Evolutionary conservation across 2,113 vertebrate genomes (phyloP), one percentile per base, ranked within the genome.

Genomic region (Fukomys damarensis): DNA sequence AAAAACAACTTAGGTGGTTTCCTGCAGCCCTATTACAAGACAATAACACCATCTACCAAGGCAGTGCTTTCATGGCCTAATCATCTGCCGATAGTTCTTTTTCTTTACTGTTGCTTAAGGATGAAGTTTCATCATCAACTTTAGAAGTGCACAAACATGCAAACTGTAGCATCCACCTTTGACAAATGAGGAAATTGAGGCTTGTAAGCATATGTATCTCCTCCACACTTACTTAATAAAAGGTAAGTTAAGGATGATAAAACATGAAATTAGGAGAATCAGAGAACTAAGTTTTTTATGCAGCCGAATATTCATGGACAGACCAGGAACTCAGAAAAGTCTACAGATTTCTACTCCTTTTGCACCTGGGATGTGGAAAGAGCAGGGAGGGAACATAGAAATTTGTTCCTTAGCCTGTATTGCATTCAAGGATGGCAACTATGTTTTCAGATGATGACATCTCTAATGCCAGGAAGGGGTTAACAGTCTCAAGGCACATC

Each of bases 401-500:
- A 9, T 24, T 56, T 20, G 17, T 61, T 87, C 38, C 58, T 11
- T n/a, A 59, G 49, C 17, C 26, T 86, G 24, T 10, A 28, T 26
- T 82, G 41, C 56, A 66, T 38, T 87, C 61, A 76, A 43, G 70
- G 35, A 65, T 43, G 22, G 38, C 46, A 32, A 26, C 59, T 58
- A 28, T 49, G 4, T 26, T 94, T 94, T 81, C 80, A 35, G 61
- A 76, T 19, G n/a, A 26, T 54, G 41, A 72, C 56, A 82, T 43
- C 49, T 89, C 83, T 85, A 81, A 41, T 32, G 20, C 59, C 74
- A 35, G 0, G 74, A 93, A 96, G 16, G 95, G 87, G 98, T 97
- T 98, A 98, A 98, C 90, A n/a, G 66, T 93, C 84, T 86, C 32
- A 11, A 95, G 84, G 93, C 95, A 92, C 35, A 90, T 82, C 41